Conservation (phyloP, 2,797 vertebrate species). For the Mallotus villosus region DNA sequence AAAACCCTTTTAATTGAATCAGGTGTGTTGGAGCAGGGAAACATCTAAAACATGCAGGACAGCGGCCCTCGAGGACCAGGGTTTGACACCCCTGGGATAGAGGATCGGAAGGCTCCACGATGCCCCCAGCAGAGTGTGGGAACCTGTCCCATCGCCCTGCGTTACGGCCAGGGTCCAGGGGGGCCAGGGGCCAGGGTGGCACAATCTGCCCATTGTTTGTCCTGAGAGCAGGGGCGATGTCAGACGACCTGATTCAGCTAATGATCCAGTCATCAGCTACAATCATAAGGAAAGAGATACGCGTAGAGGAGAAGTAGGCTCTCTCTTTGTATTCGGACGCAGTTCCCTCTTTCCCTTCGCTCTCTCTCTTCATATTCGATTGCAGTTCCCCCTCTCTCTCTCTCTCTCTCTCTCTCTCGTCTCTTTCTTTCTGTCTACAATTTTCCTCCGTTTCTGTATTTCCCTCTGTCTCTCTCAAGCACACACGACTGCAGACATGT, state of each 20-base stretch:
- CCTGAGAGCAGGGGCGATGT: constrained; percentile 4
- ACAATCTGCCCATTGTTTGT: constrained; percentile 43
- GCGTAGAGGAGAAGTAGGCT: constrained; percentile 1
- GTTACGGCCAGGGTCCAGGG: constrained; percentile 21
- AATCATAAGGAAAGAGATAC: constrained; percentile 32
- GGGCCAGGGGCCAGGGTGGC: constrained; percentile 15
- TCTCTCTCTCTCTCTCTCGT: not conserved
- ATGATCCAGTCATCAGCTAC: constrained; percentile 38
- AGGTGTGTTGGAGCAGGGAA: too few species aligned
- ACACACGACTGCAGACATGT: not conserved
- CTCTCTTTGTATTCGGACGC: not conserved
- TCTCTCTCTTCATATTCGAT: too few species aligned
- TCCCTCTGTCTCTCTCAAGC: not conserved
- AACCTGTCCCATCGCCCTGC: constrained; percentile 23
- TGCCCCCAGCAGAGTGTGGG: constrained; percentile 28
- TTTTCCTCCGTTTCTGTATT: not conserved
- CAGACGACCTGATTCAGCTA: constrained; percentile 41
- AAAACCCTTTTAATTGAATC: too few species aligned
- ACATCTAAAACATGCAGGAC: too few species aligned
- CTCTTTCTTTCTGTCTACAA: constrained; percentile 17
- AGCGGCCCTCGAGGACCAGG: too few species aligned
- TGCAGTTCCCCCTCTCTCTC: not conserved
- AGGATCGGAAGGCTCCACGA: not conserved
- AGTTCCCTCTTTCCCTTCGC: not conserved
- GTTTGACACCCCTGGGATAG: too few species aligned